Base-by-base conservation (phyloP, 2,113 vertebrate species). In the Megaptera novaeangliae region DNA sequence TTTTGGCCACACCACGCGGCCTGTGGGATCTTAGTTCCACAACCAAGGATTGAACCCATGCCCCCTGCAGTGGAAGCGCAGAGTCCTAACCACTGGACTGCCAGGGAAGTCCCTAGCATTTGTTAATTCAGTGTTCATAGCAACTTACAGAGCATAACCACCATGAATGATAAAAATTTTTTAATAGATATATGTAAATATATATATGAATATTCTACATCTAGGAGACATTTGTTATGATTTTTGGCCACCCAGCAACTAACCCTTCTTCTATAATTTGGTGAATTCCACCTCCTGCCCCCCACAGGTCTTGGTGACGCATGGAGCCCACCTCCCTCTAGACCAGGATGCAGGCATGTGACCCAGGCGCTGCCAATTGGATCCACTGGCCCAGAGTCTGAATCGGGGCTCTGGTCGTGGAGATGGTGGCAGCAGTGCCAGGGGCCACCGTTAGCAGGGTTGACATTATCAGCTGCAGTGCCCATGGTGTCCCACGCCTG, bases 401-500 rank as follows among this genome's bases (percentile, higher is more conserved):
- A 41, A 9, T 14, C 2, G 6, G 15, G 59, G 18, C 57, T 63
- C 86, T 25, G 20, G 61, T 3, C 3, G 10, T 7, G 10, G 71
- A 72, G 63, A 20, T 14, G 41, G 63, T 7, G 23, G 39, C 91
- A 46, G 23, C 20, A 34, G 20, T 3, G 21, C 36, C 7, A 52
- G 68, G 87, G 68, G 20, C 36, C 46, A 5, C 0, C 3, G 39
- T 34, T 8, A n/a, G 27, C 2, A 25, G 36, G 39, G 31, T 6
- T 39, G 29, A 39, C 1, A 17, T 18, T 10, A 36, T 46, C 23
- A 90, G 64, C 44, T 3, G 3, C 36, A 44, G 44, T 0, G 29
- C 29, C 68, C 34, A 10, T 4, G 25, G 69, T 5, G 0, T 34
- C 84, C 44, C 2, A 0, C 0, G 3, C 23, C 83, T 29, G n/a